phyloP scores from a whole-genome alignment of 2,888 invertebrate species.

The Koerneria pararmatus region DNA sequence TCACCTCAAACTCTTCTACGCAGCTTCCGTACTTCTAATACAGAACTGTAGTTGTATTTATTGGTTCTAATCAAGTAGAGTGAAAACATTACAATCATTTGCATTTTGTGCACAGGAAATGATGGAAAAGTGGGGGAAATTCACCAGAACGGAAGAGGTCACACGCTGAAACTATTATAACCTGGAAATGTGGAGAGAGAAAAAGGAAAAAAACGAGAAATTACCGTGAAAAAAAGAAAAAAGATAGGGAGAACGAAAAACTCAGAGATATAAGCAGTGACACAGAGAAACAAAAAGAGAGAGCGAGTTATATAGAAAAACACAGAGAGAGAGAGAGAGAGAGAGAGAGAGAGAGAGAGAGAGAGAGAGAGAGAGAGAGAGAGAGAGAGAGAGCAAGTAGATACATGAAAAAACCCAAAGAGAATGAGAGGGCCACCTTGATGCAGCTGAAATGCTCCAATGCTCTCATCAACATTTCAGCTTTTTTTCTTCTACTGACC shows the following conservation, averaged over 20 bases:
- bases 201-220: neutral
- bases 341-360: neutral
- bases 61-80: neutral
- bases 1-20: too few species aligned
- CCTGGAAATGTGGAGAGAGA: constrained; percentile 6
- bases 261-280: neutral
- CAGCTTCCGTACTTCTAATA: too few species aligned
- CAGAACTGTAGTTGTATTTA: neutral
- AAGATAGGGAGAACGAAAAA: constrained; percentile 4
- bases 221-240: neutral
- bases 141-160: neutral
- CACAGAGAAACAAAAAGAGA: constrained; percentile 1
- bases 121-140: neutral
- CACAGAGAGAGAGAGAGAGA: too few species aligned
- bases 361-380: neutral
- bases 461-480: too few species aligned
- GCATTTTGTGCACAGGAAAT: neutral
- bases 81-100: neutral
- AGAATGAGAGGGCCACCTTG: constrained; percentile 5
- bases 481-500: too few species aligned
- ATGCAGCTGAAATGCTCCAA: neutral
- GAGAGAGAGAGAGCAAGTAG: neutral
- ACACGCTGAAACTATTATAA: neutral
- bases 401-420: constrained; percentile 4
- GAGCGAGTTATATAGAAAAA: too few species aligned